Evolutionary conservation across 2,797 vertebrate species (phyloP).

Genomic region (Characodon lateralis): DNA sequence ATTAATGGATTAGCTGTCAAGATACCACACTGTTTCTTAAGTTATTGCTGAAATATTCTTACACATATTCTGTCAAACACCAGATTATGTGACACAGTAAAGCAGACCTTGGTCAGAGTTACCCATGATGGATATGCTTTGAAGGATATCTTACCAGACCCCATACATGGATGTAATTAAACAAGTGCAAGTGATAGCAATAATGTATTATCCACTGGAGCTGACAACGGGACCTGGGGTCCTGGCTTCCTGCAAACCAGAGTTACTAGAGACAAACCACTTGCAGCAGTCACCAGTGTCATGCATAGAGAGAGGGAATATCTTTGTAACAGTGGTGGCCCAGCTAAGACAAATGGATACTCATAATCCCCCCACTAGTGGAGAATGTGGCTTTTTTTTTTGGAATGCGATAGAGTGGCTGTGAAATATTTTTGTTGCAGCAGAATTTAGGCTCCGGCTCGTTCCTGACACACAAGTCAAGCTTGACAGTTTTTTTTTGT

Average conservation of each 20-base stretch:
- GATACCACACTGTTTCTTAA: slow-evolving; percentile 57
- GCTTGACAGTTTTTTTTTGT: slow-evolving; percentile 48
- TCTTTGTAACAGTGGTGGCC: slow-evolving; percentile 64
- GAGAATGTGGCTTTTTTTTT: slow-evolving; percentile 67
- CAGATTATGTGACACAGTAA: slow-evolving; percentile 71
- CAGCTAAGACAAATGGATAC: slow-evolving; percentile 74
- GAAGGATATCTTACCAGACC: slow-evolving; percentile 64
- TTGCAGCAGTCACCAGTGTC: slow-evolving; percentile 63
- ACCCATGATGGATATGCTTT: slow-evolving; percentile 62
- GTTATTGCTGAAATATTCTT: slow-evolving; percentile 68
- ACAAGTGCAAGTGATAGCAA: slow-evolving; percentile 69
- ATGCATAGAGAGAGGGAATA: slow-evolving; percentile 51
- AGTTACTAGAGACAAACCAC: slow-evolving; percentile 75
- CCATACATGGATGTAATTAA: slow-evolving; percentile 75
- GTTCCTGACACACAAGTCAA: slow-evolving; percentile 61
- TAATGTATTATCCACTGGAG: slow-evolving; percentile 67
- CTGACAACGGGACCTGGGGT: slow-evolving; percentile 52
- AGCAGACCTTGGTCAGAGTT: slow-evolving; percentile 62
- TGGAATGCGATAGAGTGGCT: slow-evolving; percentile 65
- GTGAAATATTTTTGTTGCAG: slow-evolving; percentile 61
- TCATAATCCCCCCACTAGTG: slow-evolving; percentile 66
- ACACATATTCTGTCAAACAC: slow-evolving; percentile 65
- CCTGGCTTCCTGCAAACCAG: slow-evolving; percentile 62
- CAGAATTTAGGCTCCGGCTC: slow-evolving; percentile 53
- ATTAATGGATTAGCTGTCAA: slow-evolving; percentile 65